phyloP scores from a whole-genome alignment of 2,888 invertebrate species.

The Lomographa bimaculata region DNA sequence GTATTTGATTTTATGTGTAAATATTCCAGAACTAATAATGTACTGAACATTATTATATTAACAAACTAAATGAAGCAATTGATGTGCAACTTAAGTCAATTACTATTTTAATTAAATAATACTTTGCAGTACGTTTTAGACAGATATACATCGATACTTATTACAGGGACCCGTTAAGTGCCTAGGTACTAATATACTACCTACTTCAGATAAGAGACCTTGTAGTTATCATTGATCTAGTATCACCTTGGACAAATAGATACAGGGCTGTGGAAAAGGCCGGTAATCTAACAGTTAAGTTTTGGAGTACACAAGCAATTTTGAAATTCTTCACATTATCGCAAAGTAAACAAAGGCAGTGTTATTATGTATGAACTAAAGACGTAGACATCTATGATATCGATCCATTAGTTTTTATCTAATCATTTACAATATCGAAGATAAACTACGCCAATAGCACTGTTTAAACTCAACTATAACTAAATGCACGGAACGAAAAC shows the following conservation, averaged over 20 bases:
- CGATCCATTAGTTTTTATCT: constrained; percentile 36
- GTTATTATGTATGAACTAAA: constrained; percentile 30
- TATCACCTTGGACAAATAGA: constrained; percentile 12
- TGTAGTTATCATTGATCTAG: constrained; percentile 34
- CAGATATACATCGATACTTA: too few relatives aligned
- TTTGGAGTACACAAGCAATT: not conserved
- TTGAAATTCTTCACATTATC: constrained; percentile 9
- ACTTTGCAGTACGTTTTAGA: too few relatives aligned
- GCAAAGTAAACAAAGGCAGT: constrained; percentile 18
- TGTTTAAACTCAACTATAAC: constrained; percentile 1
- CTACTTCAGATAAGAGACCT: constrained; percentile 9
- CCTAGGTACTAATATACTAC: too few relatives aligned
- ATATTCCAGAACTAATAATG: too few relatives aligned
- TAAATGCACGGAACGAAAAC: too few relatives aligned
- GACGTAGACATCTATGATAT: constrained; percentile 18
- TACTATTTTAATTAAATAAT: too few relatives aligned
- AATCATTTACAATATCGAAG: constrained; percentile 35
- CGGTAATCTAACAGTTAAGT: constrained; percentile 6
- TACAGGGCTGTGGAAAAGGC: constrained; percentile 6
- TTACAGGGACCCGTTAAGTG: too few relatives aligned
- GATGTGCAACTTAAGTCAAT: too few relatives aligned
- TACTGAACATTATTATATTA: too few relatives aligned
- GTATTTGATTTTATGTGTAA: too few relatives aligned
- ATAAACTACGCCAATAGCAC: constrained; percentile 15
- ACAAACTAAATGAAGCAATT: too few relatives aligned